phyloP scores from a whole-genome alignment of 2,797 vertebrate species.

The Semaprochilodus insignis region DNA sequence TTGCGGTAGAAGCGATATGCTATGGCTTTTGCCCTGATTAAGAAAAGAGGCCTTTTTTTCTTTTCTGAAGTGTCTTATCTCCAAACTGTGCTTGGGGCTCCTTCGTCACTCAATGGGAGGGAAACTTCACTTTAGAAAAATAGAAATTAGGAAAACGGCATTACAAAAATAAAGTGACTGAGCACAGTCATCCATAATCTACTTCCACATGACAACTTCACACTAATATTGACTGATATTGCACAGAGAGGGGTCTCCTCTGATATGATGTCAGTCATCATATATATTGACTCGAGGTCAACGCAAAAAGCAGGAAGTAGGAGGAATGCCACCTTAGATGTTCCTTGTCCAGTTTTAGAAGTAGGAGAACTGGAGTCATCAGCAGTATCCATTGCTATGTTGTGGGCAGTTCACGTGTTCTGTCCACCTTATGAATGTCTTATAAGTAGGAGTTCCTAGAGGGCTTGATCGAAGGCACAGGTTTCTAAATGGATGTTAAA shows the following conservation, averaged over 20 bases:
- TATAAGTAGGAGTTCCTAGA: constrained; percentile 55
- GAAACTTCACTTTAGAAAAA: constrained; percentile 76
- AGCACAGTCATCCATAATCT: constrained; percentile 67
- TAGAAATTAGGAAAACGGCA: constrained; percentile 75
- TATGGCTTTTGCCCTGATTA: constrained; percentile 72
- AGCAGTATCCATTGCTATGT: constrained; percentile 54
- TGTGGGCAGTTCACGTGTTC: constrained; percentile 4
- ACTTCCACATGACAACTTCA: constrained; percentile 71
- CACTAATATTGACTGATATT: constrained; percentile 70
- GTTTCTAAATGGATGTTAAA: constrained; percentile 55
- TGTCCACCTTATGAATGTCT: constrained; percentile 23
- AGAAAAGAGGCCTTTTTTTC: constrained; percentile 52
- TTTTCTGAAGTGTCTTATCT: constrained; percentile 11
- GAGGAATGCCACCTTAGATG: not conserved
- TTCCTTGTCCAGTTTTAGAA: constrained; percentile 37
- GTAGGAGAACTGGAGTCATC: constrained; percentile 55
- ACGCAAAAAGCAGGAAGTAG: constrained; percentile 35
- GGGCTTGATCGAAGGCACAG: constrained; percentile 78
- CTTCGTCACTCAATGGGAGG: constrained; percentile 38
- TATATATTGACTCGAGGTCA: constrained; percentile 53
- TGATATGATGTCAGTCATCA: constrained; percentile 64
- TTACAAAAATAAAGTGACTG: constrained; percentile 79
- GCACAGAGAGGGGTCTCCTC: constrained; percentile 73
- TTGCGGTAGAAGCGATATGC: constrained; percentile 62
- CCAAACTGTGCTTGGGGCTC: constrained; percentile 18